phyloP scores from a whole-genome alignment of 2,888 invertebrate species.

The Lordiphosa andalusiaca region DNA sequence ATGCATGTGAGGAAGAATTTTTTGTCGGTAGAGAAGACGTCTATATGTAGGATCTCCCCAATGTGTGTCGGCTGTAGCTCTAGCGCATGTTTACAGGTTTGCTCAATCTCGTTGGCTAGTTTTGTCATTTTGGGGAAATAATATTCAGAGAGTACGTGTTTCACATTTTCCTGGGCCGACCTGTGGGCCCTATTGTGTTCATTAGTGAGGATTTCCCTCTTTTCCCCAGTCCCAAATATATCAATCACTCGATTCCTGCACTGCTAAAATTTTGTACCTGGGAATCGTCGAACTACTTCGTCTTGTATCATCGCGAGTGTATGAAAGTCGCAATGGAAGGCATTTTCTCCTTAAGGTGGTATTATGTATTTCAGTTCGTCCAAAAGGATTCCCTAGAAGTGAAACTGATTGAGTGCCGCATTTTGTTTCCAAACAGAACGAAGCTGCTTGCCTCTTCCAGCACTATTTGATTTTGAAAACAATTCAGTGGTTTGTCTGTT shows the following conservation, averaged over 20 bases:
- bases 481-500: too few species aligned
- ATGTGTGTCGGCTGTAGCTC: neutral
- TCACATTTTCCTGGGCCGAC: slow-evolving; percentile 8
- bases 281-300: slow-evolving; percentile 3
- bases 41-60: slow-evolving; percentile 11
- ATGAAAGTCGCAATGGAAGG: too few species aligned
- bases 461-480: too few species aligned
- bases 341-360: too few species aligned
- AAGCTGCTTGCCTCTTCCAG: too few species aligned
- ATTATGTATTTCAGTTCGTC: too few species aligned
- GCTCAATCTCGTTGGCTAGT: slow-evolving; percentile 1
- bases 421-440: too few species aligned
- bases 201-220: slow-evolving; percentile 3
- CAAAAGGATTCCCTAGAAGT: too few species aligned
- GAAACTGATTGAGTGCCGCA: too few species aligned
- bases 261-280: slow-evolving; percentile 8
- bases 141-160: slow-evolving; percentile 7
- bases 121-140: neutral
- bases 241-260: slow-evolving; percentile 3
- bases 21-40: slow-evolving; percentile 14
- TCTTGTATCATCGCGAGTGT: too few species aligned
- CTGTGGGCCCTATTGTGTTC: slow-evolving; percentile 8
- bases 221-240: neutral
- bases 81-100: slow-evolving; percentile 3
- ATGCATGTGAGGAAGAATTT: slow-evolving; percentile 15